Percentiles rank a stretch among this genome's conserved stretches.
Conservation (phyloP, 2,888 invertebrate species). For the Rhogogaster chlorosoma region DNA sequence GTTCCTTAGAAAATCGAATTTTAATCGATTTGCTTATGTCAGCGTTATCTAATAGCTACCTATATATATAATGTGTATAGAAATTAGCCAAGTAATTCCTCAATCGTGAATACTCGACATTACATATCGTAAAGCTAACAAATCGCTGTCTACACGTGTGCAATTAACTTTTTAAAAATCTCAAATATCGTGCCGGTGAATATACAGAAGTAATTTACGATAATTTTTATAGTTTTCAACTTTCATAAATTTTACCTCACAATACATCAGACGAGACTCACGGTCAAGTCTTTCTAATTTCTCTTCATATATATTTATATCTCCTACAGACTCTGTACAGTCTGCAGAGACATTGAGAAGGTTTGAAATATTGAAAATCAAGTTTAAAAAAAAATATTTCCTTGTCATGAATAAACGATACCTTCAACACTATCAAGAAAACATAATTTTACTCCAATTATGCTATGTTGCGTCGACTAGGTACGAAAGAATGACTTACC, state of each 20-base stretch:
- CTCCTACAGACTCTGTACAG: background rate
- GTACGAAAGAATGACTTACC: background rate
- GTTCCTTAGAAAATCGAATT: conserved; percentile 24
- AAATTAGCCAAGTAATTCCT: background rate
- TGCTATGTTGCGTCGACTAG: background rate
- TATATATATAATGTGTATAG: background rate
- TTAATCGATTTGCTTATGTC: conserved; percentile 39
- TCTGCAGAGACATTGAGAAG: background rate
- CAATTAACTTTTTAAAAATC: background rate
- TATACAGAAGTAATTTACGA: conserved; percentile 2
- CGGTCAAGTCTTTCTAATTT: background rate
- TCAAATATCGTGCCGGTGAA: conserved; percentile 18
- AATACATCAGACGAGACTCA: background rate
- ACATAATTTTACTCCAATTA: background rate
- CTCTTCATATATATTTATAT: background rate
- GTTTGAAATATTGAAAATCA: background rate
- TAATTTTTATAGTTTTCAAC: background rate
- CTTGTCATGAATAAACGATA: background rate
- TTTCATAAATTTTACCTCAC: background rate
- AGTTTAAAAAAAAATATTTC: background rate
- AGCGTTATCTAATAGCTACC: background rate
- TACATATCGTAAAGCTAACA: background rate
- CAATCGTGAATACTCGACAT: background rate
- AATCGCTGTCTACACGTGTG: background rate
- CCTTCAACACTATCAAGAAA: background rate